Conservation (phyloP, 2,888 invertebrate species). For the Julus scanicus region DNA sequence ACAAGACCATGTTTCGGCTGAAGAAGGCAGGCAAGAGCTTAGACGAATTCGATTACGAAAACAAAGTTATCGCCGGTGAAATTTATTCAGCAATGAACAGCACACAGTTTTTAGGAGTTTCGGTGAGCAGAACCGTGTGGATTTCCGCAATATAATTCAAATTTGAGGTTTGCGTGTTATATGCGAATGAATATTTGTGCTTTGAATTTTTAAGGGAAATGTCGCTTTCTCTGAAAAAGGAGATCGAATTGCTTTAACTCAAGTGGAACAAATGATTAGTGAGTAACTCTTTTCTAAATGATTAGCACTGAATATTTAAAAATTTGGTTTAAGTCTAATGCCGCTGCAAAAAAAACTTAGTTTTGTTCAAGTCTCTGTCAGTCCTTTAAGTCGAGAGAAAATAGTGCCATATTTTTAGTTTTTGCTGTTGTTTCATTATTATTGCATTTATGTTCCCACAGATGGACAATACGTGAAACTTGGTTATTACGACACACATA, state of each 20-base stretch:
- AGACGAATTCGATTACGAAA: constrained; percentile 96
- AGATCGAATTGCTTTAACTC: constrained; percentile 97
- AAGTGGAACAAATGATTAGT: constrained; percentile 92
- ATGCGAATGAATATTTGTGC: too few relatives aligned
- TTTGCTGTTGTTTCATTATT: too few relatives aligned
- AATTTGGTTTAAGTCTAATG: too few relatives aligned
- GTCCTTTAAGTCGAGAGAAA: not conserved
- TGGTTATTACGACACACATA: constrained; percentile 96
- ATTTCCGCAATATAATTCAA: not conserved
- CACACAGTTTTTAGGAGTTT: constrained; percentile 97
- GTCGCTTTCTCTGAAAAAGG: constrained; percentile 97
- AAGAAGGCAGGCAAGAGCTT: constrained; percentile 82
- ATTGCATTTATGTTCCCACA: constrained; percentile 58
- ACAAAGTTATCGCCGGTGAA: constrained; percentile 92
- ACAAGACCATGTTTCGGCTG: constrained; percentile 93
- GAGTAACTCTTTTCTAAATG: constrained; percentile 20
- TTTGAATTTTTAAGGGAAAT: constrained; percentile 76
- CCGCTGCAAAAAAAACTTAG: too few relatives aligned
- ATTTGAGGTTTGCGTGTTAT: too few relatives aligned
- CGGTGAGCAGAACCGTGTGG: constrained; percentile 76
- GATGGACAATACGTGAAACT: constrained; percentile 93
- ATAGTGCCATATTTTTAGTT: too few relatives aligned
- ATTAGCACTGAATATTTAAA: not conserved
- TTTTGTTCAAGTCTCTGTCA: too few relatives aligned
- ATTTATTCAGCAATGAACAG: constrained; percentile 98